Conservation (phyloP, 2,113 vertebrate genomes). For the Ivindomyrus marchei region DNA sequence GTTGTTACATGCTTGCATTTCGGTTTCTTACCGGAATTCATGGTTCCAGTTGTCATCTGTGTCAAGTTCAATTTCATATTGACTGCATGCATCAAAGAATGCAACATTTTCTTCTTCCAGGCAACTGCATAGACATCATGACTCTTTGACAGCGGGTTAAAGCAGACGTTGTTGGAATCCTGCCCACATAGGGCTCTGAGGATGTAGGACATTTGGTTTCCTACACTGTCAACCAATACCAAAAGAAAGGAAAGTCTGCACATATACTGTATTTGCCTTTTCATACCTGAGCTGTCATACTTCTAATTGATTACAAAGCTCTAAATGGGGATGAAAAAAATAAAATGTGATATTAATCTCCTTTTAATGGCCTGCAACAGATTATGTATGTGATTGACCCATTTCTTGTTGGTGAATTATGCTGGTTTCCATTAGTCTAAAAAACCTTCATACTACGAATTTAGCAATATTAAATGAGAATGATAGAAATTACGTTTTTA, state of each 20-base stretch:
- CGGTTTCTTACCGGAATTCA: background rate
- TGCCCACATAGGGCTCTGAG: slow-evolving; percentile 32
- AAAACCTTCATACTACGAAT: slow-evolving; percentile 40
- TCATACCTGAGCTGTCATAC: background rate
- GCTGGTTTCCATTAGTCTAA: slow-evolving; percentile 20
- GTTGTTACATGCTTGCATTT: background rate
- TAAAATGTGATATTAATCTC: slow-evolving; percentile 14
- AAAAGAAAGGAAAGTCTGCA: background rate
- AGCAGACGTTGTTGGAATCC: background rate
- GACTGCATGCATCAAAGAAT: background rate
- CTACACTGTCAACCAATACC: background rate
- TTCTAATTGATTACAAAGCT: background rate
- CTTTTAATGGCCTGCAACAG: slow-evolving; percentile 16
- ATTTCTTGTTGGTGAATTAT: slow-evolving; percentile 32
- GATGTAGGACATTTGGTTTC: background rate
- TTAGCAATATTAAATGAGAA: slow-evolving; percentile 51
- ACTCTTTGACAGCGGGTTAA: background rate
- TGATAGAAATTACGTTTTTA: slow-evolving; percentile 40
- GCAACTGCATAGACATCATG: slow-evolving; percentile 1
- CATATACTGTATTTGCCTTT: background rate
- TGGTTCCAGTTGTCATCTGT: background rate
- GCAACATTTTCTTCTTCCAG: background rate
- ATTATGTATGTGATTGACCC: slow-evolving; percentile 34
- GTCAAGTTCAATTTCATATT: background rate
- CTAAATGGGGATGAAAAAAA: background rate